Evolutionary conservation across 2,888 invertebrate species (phyloP), one percentile per base, ranked within the genome.

Genomic region (Scaptodrosophila latifasciaeformis): DNA sequence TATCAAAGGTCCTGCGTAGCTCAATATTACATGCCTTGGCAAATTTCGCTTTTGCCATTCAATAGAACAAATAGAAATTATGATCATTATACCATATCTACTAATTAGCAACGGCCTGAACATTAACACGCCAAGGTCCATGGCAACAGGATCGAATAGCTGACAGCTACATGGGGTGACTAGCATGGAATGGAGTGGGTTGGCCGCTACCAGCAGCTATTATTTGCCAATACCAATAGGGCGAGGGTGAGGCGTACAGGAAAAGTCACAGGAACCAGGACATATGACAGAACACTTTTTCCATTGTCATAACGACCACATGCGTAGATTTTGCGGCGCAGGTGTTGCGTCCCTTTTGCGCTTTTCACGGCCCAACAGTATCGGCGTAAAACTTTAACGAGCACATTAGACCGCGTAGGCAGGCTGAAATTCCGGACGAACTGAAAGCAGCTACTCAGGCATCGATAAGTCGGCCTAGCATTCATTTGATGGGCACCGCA

Each of bases 271-370:
- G 35, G 37, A 13, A 13, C 7, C 18, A 1, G 37, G 27, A 15
- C 29, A 24, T 24, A 9, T 42, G n/a, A 24, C 42, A 24, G 42
- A 24, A n/a, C 24, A 37, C 49, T 45, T n/a, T 39, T 34, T 44
- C 50, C 52, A 72, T 82, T 78, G 81, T 81, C 80, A 82, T 82
- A 81, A 79, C 83, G 81, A 81, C 80, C 81, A 76, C 71, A 81
- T 82, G 78, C 53, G 60, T 64, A 60, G 53, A 75, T 76, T 81
- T 63, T 47, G 37, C 48, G 47, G 45, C 40, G 55, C 40, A 24
- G 40, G 18, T 45, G 21, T 45, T 35, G 19, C 24, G 15, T 4
- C 19, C 49, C 34, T 27, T 64, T 64, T 78, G 75, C 74, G 60
- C 72, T 66, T 72, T 75, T 76, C 54, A 61, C 67, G 71, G 57